Evolutionary conservation across 2,113 vertebrate species (phyloP), one percentile per base, ranked within the genome.

Genomic region (Ciconia boyciana): DNA sequence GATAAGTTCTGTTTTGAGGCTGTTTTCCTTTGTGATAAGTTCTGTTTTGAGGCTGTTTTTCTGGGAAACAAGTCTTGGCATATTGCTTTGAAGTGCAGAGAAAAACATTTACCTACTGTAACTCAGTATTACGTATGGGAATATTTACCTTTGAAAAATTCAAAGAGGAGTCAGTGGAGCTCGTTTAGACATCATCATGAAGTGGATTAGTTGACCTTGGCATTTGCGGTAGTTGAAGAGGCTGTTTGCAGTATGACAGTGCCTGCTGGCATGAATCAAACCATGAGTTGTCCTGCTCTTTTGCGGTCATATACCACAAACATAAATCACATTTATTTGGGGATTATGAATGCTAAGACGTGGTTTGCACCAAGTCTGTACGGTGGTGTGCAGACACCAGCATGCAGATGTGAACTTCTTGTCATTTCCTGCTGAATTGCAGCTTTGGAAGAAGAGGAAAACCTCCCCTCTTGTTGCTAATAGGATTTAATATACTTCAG

Each of bases 91-190:
- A 78, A 62, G 71, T 66, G 3, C 61, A 4, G 74, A 93, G 71
- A 60, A 93, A 84, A 94, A 71, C 82, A 36, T 71, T 87, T 72
- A 94, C 91, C 94, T 96, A 28, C 69, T 95, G 70, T 81, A 96
- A 69, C 68, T 66, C 62, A n/a, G 18, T 89, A 24, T 60, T 74
- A 25, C 93, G 52, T 71, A 14, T 72, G 92, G 91, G 94, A 93
- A 51, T 93, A 96, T 91, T 96, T 96, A 90, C 92, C 87, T 90
- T 70, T 78, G 94, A 95, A 89, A 87, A 96, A 78, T 51, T 76
- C 66, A 10, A 46, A 20, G 78, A 41, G 82, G 90, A 97, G 79
- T 49, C 34, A n/a, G 49, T 70, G 41, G 77, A 90, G 89, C 61
- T 94, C 91, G 76, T 86, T 96, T 78, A 95, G 92, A 57, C 34